Conservation (phyloP, 2,797 vertebrate genomes). For the Protonibea diacanthus region DNA sequence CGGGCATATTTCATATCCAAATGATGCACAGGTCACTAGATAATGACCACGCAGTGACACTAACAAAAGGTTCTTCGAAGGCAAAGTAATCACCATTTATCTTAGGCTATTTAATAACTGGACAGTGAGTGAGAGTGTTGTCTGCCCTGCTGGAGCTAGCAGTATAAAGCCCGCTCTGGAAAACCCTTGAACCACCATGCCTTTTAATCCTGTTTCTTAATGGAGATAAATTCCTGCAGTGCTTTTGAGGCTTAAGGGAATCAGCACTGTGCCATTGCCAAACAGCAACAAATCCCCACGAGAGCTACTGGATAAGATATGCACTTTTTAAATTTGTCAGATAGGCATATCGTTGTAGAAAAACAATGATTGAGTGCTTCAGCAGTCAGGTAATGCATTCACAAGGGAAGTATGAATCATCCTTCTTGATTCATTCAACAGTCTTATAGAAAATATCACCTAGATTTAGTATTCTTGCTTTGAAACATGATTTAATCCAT, state of each 20-base stretch:
- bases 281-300: slow-evolving; percentile 74
- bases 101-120: slow-evolving; percentile 62
- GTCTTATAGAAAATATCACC: not conserved
- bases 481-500: too few species aligned
- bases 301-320: slow-evolving; percentile 68
- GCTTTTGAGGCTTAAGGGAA: slow-evolving; percentile 76
- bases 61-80: slow-evolving; percentile 46
- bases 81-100: slow-evolving; percentile 64
- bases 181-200: slow-evolving; percentile 70
- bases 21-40: slow-evolving; percentile 30
- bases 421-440: not conserved
- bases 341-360: slow-evolving; percentile 47
- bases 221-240: slow-evolving; percentile 78
- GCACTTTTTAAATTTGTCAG: slow-evolving; percentile 66
- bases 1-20: slow-evolving; percentile 28
- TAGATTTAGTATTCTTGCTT: too few species aligned
- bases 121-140: slow-evolving; percentile 60
- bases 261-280: slow-evolving; percentile 65
- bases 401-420: not conserved
- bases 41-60: slow-evolving; percentile 43
- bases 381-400: slow-evolving; percentile 21
- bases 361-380: slow-evolving; percentile 44
- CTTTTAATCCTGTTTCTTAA: slow-evolving; percentile 82
- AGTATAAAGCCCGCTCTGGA: slow-evolving; percentile 49
- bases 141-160: slow-evolving; percentile 29